Conservation (phyloP, 2,797 vertebrate species). For the Sebastes miniatus region DNA sequence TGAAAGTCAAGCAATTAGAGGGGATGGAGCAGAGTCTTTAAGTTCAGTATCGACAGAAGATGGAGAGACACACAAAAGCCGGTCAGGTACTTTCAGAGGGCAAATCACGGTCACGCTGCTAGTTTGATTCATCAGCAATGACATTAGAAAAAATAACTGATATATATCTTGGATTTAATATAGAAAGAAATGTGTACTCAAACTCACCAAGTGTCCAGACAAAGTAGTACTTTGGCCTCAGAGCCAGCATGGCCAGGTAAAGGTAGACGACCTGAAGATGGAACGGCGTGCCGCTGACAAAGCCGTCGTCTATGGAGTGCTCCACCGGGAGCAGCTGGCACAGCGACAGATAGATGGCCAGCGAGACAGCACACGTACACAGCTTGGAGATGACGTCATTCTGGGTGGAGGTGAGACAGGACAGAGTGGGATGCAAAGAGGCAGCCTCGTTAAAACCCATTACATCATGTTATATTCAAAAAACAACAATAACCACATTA, state of each 20-base stretch:
- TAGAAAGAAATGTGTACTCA: background rate
- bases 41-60: background rate
- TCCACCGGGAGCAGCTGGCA: constrained; percentile 90
- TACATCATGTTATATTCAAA: background rate
- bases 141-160: background rate
- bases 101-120: background rate
- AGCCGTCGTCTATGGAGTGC: constrained; percentile 86
- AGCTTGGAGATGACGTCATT: constrained; percentile 91
- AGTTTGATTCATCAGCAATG: too few species aligned
- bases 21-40: background rate
- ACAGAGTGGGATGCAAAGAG: background rate
- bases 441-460: background rate
- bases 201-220: constrained; percentile 96
- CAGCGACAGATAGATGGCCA: constrained; percentile 90
- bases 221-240: constrained; percentile 98
- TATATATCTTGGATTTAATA: background rate
- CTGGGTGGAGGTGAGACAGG: constrained; percentile 70
- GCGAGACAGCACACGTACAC: constrained; percentile 88
- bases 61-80: background rate
- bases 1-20: background rate
- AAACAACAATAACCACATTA: background rate
- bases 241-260: constrained; percentile 92
- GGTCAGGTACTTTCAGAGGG: background rate
- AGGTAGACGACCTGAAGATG: constrained; percentile 89
- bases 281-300: constrained; percentile 87